Evolutionary conservation across 2,113 vertebrate species (phyloP).

Genomic region (Salvelinus alpinus): DNA sequence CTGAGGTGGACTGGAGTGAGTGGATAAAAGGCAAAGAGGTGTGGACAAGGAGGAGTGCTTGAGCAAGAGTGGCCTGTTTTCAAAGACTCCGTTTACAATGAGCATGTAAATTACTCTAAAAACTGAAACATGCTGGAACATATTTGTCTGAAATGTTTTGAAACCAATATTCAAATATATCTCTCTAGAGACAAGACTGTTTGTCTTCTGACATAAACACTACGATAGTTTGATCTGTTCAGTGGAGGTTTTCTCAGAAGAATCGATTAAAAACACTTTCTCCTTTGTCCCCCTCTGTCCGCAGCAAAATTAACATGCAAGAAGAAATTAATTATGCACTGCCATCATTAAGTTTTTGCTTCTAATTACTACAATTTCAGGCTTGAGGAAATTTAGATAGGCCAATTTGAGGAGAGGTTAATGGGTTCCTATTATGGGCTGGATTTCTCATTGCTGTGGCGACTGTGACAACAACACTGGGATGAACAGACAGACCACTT

Average conservation of each 20-base stretch:
- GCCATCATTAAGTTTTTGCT: slow-evolving; percentile 70
- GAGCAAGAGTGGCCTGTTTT: no score
- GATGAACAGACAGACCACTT: slow-evolving; percentile 28
- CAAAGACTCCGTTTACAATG: no score
- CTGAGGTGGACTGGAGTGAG: background rate
- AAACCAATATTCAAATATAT: background rate
- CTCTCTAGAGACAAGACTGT: background rate
- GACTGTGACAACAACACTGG: slow-evolving; percentile 55
- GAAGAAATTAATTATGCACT: slow-evolving; percentile 72
- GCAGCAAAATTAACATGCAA: slow-evolving; percentile 69
- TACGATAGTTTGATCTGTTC: slow-evolving; percentile 23
- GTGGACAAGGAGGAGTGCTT: background rate
- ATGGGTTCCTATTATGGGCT: slow-evolving; percentile 62
- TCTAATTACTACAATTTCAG: slow-evolving; percentile 79
- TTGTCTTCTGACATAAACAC: slow-evolving; percentile 1
- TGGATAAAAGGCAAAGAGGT: background rate
- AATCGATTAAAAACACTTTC: slow-evolving; percentile 56
- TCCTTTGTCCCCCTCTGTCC: slow-evolving; percentile 39
- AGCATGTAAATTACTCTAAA: no score
- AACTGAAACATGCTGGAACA: no score
- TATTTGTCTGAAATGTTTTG: background rate
- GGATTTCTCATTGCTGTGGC: slow-evolving; percentile 52
- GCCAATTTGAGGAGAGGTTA: slow-evolving; percentile 76
- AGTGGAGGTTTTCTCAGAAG: slow-evolving; percentile 47
- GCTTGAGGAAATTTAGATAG: slow-evolving; percentile 76